phyloP scores from a whole-genome alignment of 2,797 vertebrate genomes.

The Pangasius djambal region DNA sequence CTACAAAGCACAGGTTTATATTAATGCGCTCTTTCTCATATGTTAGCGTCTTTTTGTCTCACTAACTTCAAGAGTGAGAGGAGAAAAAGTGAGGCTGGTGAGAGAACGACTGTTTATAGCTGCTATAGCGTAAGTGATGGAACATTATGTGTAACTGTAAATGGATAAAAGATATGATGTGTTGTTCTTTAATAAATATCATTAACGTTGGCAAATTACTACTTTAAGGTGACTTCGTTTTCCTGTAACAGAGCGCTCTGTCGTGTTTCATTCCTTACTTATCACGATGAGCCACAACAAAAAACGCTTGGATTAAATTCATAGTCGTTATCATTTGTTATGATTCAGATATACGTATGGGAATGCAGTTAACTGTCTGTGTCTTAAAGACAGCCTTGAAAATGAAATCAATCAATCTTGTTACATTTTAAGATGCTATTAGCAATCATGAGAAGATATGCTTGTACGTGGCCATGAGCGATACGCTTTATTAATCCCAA shows the following conservation, averaged over 20 bases:
- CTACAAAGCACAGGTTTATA: background rate
- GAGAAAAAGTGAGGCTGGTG: background rate
- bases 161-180: background rate
- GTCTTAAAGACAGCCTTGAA: background rate
- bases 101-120: background rate
- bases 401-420: background rate
- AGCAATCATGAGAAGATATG: background rate
- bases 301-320: background rate
- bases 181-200: background rate
- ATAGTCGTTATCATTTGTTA: fast-evolving
- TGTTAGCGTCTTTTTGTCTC: background rate
- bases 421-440: conserved; percentile 4
- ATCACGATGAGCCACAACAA: background rate
- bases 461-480: background rate
- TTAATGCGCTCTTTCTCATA: background rate
- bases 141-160: background rate
- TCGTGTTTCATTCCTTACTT: background rate
- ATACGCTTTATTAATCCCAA: conserved; percentile 4
- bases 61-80: background rate
- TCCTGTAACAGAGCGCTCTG: background rate
- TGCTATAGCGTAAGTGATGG: background rate
- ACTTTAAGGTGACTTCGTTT: background rate
- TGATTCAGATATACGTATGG: background rate
- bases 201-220: background rate
- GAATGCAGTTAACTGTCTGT: background rate